Conservation (phyloP, 2,797 vertebrate genomes). For the Vultur gryphus region DNA sequence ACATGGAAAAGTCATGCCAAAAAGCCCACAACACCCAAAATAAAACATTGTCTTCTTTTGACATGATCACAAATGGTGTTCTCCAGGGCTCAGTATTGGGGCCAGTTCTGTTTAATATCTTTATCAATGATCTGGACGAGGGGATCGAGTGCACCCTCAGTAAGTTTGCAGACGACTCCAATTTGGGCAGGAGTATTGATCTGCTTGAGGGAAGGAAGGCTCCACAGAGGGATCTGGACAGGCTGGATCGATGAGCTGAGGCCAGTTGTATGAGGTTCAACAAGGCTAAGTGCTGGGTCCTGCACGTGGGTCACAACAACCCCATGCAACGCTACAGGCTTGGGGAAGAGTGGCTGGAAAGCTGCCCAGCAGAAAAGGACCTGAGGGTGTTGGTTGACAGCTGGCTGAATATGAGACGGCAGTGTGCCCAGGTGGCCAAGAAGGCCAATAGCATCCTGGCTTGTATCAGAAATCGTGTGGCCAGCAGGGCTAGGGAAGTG, state of each 20-base stretch:
- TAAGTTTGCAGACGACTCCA: neutral
- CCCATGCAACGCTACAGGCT: neutral
- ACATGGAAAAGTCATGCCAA: neutral
- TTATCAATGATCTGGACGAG: neutral
- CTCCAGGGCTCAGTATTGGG: neutral
- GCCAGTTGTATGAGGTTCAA: too few species aligned
- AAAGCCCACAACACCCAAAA: neutral
- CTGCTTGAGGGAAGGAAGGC: neutral
- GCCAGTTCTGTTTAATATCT: neutral
- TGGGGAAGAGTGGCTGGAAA: neutral
- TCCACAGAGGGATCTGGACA: neutral
- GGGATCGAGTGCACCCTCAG: neutral
- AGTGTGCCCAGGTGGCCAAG: neutral
- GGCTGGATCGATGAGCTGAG: too few species aligned
- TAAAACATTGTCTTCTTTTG: neutral
- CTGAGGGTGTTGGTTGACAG: neutral
- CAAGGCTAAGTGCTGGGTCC: rapidly evolving
- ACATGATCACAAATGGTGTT: neutral
- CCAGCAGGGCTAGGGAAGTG: neutral
- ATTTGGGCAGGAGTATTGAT: rapidly evolving
- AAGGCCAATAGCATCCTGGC: neutral
- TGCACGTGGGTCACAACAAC: neutral
- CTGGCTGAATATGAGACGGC: neutral
- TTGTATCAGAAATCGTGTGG: neutral
- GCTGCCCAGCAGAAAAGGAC: neutral